These are phyloP conservation scores for Aphelocoma californica DNA, from an alignment of 2,797 vertebrate species.

Conservation along the genomic window DNA sequence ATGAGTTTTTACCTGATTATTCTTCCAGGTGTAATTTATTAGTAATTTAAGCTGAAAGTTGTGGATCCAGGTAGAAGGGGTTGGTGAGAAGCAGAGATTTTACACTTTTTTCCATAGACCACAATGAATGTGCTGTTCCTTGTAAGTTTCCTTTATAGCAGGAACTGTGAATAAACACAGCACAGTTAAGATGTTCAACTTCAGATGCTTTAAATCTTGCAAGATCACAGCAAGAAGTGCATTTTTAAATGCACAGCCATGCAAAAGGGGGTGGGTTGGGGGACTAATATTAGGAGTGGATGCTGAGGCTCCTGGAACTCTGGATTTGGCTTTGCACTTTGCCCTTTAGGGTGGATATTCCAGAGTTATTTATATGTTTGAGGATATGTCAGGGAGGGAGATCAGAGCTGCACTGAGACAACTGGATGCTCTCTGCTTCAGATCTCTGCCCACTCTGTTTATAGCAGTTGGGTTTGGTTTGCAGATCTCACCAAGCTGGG, in stretches of 20 bases:
- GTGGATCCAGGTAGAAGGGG: neutral
- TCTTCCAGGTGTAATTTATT: neutral
- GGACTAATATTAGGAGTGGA: slow-evolving; percentile 35
- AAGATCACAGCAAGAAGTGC: neutral
- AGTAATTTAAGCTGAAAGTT: neutral
- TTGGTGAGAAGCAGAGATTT: neutral
- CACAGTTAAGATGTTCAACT: neutral
- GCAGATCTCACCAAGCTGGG: neutral
- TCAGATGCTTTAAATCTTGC: neutral
- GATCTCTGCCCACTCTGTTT: neutral
- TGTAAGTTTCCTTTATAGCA: neutral
- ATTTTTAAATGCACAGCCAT: slow-evolving; percentile 36
- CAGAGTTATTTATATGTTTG: slow-evolving; percentile 48
- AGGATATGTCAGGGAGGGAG: neutral
- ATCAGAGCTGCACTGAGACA: neutral
- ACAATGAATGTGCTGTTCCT: neutral
- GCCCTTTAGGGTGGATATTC: slow-evolving; percentile 29
- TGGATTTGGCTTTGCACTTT: slow-evolving; percentile 42
- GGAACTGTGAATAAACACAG: neutral
- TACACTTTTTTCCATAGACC: neutral
- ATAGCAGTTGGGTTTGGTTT: neutral
- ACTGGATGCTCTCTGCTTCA: neutral
- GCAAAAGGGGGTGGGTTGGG: neutral
- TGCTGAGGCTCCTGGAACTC: slow-evolving; percentile 9
- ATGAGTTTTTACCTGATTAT: neutral